A percentile compares a stretch with the other conserved stretches of the same genome.
These are phyloP conservation scores for Poeciliopsis gracilis DNA, from an alignment of 2,797 vertebrate genomes.

Conservation along the genomic window DNA sequence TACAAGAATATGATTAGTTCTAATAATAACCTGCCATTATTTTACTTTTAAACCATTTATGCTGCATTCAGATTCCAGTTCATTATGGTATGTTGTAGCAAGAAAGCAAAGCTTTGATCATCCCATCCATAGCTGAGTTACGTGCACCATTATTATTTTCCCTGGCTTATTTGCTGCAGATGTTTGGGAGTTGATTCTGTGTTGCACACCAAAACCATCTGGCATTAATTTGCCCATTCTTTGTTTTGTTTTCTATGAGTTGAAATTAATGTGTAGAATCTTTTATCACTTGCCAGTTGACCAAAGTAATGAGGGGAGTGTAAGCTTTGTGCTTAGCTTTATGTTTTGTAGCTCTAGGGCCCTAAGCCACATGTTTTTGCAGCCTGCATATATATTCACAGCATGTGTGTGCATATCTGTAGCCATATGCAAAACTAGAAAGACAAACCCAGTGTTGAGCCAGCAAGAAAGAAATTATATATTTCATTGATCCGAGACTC, in stretches of 20 bases:
- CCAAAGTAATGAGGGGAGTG: slow-evolving; percentile 71
- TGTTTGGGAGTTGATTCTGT: slow-evolving; percentile 73
- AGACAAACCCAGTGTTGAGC: slow-evolving; percentile 41
- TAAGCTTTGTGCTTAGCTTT: slow-evolving; percentile 61
- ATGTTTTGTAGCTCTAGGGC: slow-evolving; percentile 44
- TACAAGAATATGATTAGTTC: slow-evolving; percentile 7
- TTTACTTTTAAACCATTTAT: slow-evolving; percentile 17
- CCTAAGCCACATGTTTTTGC: slow-evolving; percentile 45
- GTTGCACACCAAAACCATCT: slow-evolving; percentile 71
- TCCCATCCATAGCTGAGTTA: slow-evolving; percentile 50
- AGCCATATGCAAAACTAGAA: slow-evolving; percentile 42
- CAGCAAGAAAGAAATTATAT: slow-evolving; percentile 27
- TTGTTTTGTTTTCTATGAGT: slow-evolving; percentile 78
- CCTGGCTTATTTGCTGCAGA: slow-evolving; percentile 68
- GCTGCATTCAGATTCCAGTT: slow-evolving; percentile 11
- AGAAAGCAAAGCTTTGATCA: slow-evolving; percentile 42
- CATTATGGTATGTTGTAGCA: slow-evolving; percentile 22
- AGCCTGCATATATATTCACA: slow-evolving; percentile 25
- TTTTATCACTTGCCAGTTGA: slow-evolving; percentile 78
- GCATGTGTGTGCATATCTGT: slow-evolving; percentile 8
- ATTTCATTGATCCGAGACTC: background rate
- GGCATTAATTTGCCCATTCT: slow-evolving; percentile 68
- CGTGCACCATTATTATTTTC: slow-evolving; percentile 52
- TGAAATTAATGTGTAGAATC: slow-evolving; percentile 63
- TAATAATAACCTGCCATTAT: slow-evolving; percentile 11